Percentiles rank a stretch among this genome's conserved stretches.
These are phyloP conservation scores for Leptinotarsa peninsularis DNA, from an alignment of 2,888 invertebrate species.

Conservation along the genomic window DNA sequence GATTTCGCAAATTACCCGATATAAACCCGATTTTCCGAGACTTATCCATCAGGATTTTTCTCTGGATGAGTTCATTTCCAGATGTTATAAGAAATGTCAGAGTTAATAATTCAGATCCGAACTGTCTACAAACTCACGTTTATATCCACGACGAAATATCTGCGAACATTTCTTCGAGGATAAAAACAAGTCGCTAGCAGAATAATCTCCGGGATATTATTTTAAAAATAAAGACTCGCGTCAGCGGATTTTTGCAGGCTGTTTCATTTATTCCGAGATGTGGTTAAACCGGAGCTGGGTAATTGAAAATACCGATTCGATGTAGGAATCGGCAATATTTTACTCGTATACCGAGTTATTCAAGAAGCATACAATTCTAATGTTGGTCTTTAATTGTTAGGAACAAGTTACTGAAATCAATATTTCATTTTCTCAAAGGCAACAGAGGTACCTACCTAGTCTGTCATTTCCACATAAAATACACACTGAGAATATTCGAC, in stretches of 20 bases:
- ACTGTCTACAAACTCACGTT: constrained; percentile 45
- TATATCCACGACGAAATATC: constrained; percentile 26
- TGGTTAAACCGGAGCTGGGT: constrained; percentile 13
- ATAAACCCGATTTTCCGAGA: constrained; percentile 23
- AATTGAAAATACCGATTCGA: constrained; percentile 18
- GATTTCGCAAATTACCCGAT: neutral
- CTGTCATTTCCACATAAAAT: too few species aligned
- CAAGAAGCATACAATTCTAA: too few species aligned
- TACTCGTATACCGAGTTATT: too few species aligned
- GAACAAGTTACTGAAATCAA: too few species aligned
- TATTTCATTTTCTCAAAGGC: too few species aligned
- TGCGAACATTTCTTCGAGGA: constrained; percentile 31
- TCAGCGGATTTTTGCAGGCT: constrained; percentile 32
- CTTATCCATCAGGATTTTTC: neutral
- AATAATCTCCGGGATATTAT: constrained; percentile 44
- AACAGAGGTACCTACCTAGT: too few species aligned
- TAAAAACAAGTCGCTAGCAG: constrained; percentile 41
- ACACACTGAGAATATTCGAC: too few species aligned
- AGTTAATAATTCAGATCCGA: constrained; percentile 49
- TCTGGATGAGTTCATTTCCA: constrained; percentile 34
- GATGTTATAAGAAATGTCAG: constrained; percentile 45
- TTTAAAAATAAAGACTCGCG: constrained; percentile 42
- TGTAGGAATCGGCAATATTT: neutral
- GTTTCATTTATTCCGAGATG: constrained; percentile 23
- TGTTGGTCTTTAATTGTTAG: too few species aligned